Evolutionary conservation across 2,888 invertebrate species (phyloP).

Genomic region (Minunthozetes semirufus): DNA sequence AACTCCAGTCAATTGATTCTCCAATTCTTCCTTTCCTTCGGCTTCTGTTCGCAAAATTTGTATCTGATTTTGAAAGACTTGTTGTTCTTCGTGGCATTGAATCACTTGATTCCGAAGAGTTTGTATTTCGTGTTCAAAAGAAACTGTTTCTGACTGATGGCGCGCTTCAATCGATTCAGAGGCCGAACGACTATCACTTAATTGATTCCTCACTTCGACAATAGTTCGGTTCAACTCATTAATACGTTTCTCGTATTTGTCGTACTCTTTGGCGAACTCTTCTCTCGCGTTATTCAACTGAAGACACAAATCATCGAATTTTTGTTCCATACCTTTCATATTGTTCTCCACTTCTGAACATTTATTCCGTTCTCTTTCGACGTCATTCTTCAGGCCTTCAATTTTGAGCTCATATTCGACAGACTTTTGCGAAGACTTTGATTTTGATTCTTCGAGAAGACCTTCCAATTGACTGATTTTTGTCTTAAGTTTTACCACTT

Average conservation of each 20-base stretch:
- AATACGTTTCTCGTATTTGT: not conserved
- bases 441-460: not conserved
- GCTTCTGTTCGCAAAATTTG: not conserved
- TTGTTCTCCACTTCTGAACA: not conserved
- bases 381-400: not conserved
- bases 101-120: not conserved
- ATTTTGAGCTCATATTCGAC: not conserved
- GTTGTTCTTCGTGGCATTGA: not conserved
- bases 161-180: not conserved
- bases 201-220: not conserved
- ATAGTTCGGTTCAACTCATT: not conserved
- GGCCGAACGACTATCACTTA: not conserved
- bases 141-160: not conserved
- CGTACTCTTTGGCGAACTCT: constrained; percentile 1
- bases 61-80: not conserved
- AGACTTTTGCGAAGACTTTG: not conserved
- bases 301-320: not conserved
- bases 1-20: not conserved
- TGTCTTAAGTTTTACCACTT: not conserved
- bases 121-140: not conserved
- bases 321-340: not conserved
- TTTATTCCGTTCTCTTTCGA: not conserved
- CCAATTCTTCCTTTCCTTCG: not conserved
- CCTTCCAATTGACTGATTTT: not conserved
- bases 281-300: constrained; percentile 1